These are phyloP conservation scores for Stomatorhinus walkeri DNA, from an alignment of 2,797 vertebrate genomes.

Conservation along the genomic window DNA sequence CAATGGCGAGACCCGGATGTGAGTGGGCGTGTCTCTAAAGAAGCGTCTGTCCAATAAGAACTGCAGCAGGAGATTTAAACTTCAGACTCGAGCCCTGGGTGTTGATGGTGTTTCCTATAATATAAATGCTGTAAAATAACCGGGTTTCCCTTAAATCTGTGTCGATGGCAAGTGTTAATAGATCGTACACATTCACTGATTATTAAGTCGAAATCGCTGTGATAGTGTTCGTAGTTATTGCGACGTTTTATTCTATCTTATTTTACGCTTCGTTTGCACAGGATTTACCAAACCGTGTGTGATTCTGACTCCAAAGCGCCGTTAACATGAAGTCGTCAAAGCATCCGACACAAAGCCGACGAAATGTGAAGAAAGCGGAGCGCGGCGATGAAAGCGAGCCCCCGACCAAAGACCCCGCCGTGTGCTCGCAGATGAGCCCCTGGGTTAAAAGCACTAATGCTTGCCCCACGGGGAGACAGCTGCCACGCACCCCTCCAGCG, in stretches of 20 bases:
- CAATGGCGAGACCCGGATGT: not conserved
- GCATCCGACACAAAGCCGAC: not conserved
- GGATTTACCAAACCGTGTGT: not conserved
- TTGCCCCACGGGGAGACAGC: conserved; percentile 33
- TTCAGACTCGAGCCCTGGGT: not conserved
- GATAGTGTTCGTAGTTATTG: not conserved
- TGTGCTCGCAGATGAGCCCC: not conserved
- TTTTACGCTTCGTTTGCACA: not conserved
- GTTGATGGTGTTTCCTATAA: not conserved
- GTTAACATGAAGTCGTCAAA: not conserved
- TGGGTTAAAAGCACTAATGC: not conserved
- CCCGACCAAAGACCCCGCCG: not conserved
- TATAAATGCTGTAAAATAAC: not conserved
- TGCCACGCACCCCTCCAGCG: conserved; percentile 32
- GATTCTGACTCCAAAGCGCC: not conserved
- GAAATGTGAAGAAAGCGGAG: not conserved
- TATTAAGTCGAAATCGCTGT: not conserved
- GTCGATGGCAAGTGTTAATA: not conserved
- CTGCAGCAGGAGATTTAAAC: not conserved
- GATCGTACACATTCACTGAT: not conserved
- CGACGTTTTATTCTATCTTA: not conserved
- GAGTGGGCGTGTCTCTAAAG: not conserved
- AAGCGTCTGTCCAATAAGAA: not conserved
- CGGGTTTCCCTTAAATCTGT: not conserved
- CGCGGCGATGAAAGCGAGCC: not conserved